phyloP scores from a whole-genome alignment of 2,888 invertebrate genomes.

The Anticlea derivata region DNA sequence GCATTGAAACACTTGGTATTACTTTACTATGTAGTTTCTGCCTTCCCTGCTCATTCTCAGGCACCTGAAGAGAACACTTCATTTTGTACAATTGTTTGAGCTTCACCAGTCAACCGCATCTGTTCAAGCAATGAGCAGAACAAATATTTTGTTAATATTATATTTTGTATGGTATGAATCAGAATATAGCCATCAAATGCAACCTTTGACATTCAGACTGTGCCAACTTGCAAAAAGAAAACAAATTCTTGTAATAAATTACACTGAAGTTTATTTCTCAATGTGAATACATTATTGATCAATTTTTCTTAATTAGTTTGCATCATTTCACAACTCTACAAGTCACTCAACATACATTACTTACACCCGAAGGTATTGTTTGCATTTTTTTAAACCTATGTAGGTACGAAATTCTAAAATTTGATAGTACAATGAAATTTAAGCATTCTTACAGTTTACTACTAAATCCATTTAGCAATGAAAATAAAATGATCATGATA shows the following conservation, averaged over 20 bases:
- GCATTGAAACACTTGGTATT: not conserved
- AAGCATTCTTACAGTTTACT: conserved; percentile 78
- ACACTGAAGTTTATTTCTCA: conserved; percentile 84
- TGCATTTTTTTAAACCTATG: conserved; percentile 58
- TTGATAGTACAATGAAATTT: conserved; percentile 79
- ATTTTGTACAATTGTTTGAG: no score
- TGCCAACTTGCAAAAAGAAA: conserved; percentile 37
- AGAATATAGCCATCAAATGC: no score
- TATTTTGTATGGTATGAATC: no score
- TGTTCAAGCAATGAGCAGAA: no score
- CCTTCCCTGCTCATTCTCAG: no score
- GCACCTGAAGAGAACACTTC: no score
- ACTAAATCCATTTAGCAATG: conserved; percentile 80
- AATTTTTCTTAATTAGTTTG: conserved; percentile 60
- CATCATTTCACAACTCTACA: conserved; percentile 74
- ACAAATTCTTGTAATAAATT: conserved; percentile 74
- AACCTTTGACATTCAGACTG: no score
- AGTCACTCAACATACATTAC: conserved; percentile 76
- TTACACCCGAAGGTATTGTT: conserved; percentile 64
- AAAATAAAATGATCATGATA: conserved; percentile 79
- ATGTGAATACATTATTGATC: conserved; percentile 80
- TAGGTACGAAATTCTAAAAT: conserved; percentile 76
- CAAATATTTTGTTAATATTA: no score
- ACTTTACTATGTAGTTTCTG: no score
- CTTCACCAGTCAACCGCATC: no score